These are phyloP conservation scores for Trematocara marginatum DNA, from an alignment of 2,113 vertebrate species.

Conservation along the genomic window DNA sequence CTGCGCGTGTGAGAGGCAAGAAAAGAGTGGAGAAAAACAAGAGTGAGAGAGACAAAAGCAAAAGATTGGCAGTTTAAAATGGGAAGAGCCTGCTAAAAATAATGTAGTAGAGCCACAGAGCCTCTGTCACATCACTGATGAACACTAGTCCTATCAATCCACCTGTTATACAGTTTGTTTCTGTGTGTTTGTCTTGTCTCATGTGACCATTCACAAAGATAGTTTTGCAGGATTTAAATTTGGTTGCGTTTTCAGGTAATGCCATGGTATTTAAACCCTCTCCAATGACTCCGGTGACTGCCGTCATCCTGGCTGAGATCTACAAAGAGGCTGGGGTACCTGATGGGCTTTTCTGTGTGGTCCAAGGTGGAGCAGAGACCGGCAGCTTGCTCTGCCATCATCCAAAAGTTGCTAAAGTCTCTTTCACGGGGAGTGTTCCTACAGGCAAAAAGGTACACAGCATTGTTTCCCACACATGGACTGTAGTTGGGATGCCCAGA, in stretches of 20 bases:
- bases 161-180: fast-evolving
- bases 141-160: fast-evolving
- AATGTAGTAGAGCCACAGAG: background rate
- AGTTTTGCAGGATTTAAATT: fast-evolving
- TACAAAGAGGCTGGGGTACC: slow-evolving; percentile 85
- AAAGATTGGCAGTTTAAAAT: fast-evolving
- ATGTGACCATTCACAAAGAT: background rate
- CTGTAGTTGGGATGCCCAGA: fast-evolving
- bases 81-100: fast-evolving
- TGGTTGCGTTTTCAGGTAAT: slow-evolving; percentile 75
- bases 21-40: background rate
- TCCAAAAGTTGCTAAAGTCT: too few species aligned
- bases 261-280: slow-evolving; percentile 96
- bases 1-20: fast-evolving
- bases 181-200: fast-evolving
- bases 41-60: fast-evolving
- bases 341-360: slow-evolving; percentile 90
- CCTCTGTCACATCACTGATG: background rate
- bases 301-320: slow-evolving; percentile 87
- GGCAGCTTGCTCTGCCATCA: slow-evolving; percentile 14
- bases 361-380: slow-evolving; percentile 88
- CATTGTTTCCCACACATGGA: fast-evolving
- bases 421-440: slow-evolving; percentile 92
- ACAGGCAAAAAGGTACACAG: slow-evolving; percentile 86
- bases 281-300: slow-evolving; percentile 86